Base-by-base conservation (phyloP, 2,888 invertebrate species). In the Chloroclystis v-ata region DNA sequence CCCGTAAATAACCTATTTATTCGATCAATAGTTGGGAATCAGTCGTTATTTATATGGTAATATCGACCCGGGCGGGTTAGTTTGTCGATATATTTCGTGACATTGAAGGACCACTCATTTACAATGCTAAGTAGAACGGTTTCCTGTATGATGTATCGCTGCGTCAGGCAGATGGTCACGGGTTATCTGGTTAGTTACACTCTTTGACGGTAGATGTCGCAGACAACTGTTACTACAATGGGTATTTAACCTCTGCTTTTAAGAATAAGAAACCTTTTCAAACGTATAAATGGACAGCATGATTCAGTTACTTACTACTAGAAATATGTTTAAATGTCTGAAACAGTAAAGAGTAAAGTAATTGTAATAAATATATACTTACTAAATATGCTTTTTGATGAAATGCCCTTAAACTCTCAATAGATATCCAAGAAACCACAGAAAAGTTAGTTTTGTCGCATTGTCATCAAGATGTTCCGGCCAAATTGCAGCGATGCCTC, bases 11-110 rank as follows among this genome's bases (percentile, higher is more conserved):
- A 60, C 64, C 56, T 62, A 68, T 78, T 76, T 70, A 68, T 61
- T 62, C 67, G 67, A 72, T 77, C 81, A 73, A 83, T 84, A 79
- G 75, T 80, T 80, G 67, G 69, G 72, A 79, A 83, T 77, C 79
- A 80, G 73, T 76, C 70, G 73, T 78, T 83, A 85, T 86, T 85
- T 82, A 84, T 82, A 86, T 86, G 84, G 60, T 69, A 85, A 86
- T 84, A 57, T 63, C 75, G 75, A 76, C 76, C 78, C 75, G 66
- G 68, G 73, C 75, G 65, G 69, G 46, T 35, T 50, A 46, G 20
- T 4, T 50, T 43, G 50, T 28, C 50, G 46, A 50, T 50, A 50
- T 50, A 50, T 50, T 50, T 50, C 39, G 70, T 81, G 80, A 81
- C 82, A 76, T 74, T 78, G 80, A 69, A 78, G 80, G 75, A 80